Conservation (phyloP, 2,888 invertebrate genomes). For the Epinotia brunnichana region DNA sequence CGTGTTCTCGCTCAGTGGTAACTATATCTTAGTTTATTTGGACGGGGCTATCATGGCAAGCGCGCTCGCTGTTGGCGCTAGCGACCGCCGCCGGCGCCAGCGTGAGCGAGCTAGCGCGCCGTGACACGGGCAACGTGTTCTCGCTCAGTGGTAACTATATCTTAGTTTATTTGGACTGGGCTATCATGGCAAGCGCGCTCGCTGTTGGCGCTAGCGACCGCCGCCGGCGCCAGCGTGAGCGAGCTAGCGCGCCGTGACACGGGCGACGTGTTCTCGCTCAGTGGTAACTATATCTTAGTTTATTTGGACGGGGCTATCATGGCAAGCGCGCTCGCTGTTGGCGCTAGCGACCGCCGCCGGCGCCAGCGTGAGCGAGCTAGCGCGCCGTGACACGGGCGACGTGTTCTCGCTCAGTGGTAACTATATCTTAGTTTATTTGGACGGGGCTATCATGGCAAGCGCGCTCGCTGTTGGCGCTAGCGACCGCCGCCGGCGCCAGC, state of each 20-base stretch:
- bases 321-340: conserved; percentile 71
- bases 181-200: conserved; percentile 74
- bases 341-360: conserved; percentile 66
- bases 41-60: conserved; percentile 73
- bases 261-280: conserved; percentile 69
- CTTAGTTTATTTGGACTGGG: conserved; percentile 60
- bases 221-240: conserved; percentile 64
- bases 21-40: no score
- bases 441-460: conserved; percentile 73
- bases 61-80: conserved; percentile 69
- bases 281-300: no score
- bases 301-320: conserved; percentile 66
- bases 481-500: conserved; percentile 55
- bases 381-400: conserved; percentile 75
- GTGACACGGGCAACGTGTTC: conserved; percentile 77
- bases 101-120: conserved; percentile 73
- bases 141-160: conserved; percentile 65
- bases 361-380: conserved; percentile 72
- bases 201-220: conserved; percentile 57
- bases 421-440: conserved; percentile 53
- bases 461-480: conserved; percentile 66
- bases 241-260: conserved; percentile 73
- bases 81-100: conserved; percentile 67
- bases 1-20: conserved; percentile 56
- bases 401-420: conserved; percentile 73